Percentiles rank a stretch among this genome's conserved stretches.
These are phyloP conservation scores for Chiloscyllium plagiosum DNA, from an alignment of 2,113 vertebrate species.

Conservation along the genomic window DNA sequence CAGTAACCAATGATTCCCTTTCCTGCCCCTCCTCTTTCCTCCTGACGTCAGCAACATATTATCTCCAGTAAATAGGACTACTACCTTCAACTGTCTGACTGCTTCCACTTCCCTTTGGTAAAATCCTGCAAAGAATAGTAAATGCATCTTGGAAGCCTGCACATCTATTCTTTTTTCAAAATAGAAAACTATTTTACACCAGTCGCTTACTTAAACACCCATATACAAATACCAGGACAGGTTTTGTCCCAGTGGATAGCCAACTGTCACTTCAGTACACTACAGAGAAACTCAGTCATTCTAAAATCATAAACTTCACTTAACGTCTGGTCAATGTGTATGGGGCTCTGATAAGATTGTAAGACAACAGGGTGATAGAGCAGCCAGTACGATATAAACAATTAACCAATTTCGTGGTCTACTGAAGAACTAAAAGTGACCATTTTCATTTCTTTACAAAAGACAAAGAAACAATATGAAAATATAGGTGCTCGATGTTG, in stretches of 20 bases:
- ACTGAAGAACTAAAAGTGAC: not conserved
- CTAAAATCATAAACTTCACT: not conserved
- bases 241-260: not conserved
- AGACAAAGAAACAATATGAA: not conserved
- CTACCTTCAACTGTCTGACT: not conserved
- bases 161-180: not conserved
- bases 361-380: not conserved
- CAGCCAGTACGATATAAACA: not conserved
- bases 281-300: not conserved
- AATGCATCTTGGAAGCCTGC: not conserved
- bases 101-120: not conserved
- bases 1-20: conserved; percentile 35
- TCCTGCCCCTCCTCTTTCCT: conserved; percentile 38
- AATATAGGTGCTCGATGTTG: not conserved
- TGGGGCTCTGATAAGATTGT: not conserved
- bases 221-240: not conserved
- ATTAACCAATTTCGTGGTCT: not conserved
- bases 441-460: not conserved
- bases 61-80: conserved; percentile 28
- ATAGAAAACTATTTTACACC: not conserved
- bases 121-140: not conserved
- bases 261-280: not conserved
- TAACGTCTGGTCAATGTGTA: not conserved
- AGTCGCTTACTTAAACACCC: not conserved
- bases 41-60: conserved; percentile 8